Base-by-base conservation (phyloP, 2,113 vertebrate genomes). In the Petrocephalus microphthalmus region DNA sequence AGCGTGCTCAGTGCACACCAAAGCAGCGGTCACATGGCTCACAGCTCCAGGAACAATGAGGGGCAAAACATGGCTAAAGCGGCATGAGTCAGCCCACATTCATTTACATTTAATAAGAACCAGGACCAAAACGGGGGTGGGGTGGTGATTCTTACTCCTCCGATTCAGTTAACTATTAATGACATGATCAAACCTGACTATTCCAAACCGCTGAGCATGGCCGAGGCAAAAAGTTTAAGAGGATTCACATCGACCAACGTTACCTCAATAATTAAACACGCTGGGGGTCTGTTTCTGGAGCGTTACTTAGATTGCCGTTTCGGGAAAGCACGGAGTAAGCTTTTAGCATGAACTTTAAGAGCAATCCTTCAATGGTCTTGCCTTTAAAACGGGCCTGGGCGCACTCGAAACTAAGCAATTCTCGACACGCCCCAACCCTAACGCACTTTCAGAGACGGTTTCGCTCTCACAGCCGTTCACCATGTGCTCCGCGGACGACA, bases 1-100 rank as follows among this genome's bases (percentile, higher is more conserved):
- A 86, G 85, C 33, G 2, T 52, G 42, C 78, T 60, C 74, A 54
- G 42, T 53, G 53, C 15, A 53, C 51, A 42, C 29, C 49, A 49
- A 19, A 57, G 78, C 33, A 17, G 13, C 1, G 33, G 78, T 78
- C 87, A 88, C 78, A 84, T 25, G 87, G 53, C 56, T 71, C 56
- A 5, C n/a, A 5, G 57, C 57, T 84, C 60, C 54, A 67, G 67
- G 85, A 64, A 64, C 85, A 86, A 85, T 56, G 88, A 37, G 49
- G 29, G 64, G 11, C 29, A 56, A 53, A 42, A 86, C 67, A n/a
- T 53, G 17, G 33, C 42, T 19, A 78, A 37, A 78, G 29, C 71
- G 42, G 33, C 37, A 78, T 78, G 5, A 78, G 10, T 37, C 33
- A 37, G 67, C 33, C 29, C 1, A 74, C 67, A 37, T 74, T 74